Evolutionary conservation across 92 coral and sea anemone species (phyloP).

Genomic region (Epizoanthus illoricatus): DNA sequence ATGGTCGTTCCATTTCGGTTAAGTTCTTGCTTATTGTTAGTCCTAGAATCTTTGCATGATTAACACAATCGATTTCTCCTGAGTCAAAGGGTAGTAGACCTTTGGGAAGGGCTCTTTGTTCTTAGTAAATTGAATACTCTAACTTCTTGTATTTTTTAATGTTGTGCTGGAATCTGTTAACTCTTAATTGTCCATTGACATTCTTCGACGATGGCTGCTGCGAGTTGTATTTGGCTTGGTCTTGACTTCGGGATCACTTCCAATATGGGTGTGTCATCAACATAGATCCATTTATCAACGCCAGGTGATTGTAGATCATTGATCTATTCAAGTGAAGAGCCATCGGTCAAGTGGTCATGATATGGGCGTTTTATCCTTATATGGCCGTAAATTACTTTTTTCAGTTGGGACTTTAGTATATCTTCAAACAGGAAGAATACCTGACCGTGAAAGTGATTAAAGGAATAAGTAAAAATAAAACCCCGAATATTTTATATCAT

Average conservation of each 20-base stretch:
- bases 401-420: no score
- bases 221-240: background rate
- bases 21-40: background rate
- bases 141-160: background rate
- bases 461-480: no score
- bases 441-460: no score
- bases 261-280: background rate
- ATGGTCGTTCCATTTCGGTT: background rate
- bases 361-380: no score
- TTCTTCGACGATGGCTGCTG: background rate
- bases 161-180: background rate
- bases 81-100: background rate
- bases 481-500: no score
- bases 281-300: background rate
- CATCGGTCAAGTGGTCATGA: no score
- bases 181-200: background rate
- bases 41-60: background rate
- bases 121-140: background rate
- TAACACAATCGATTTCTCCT: background rate
- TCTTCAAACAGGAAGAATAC: no score
- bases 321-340: no score
- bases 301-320: no score
- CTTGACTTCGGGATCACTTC: background rate
- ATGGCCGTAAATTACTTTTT: no score
- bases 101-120: background rate